Conservation (phyloP, 2,113 vertebrate species). For the Delphinapterus leucas region DNA sequence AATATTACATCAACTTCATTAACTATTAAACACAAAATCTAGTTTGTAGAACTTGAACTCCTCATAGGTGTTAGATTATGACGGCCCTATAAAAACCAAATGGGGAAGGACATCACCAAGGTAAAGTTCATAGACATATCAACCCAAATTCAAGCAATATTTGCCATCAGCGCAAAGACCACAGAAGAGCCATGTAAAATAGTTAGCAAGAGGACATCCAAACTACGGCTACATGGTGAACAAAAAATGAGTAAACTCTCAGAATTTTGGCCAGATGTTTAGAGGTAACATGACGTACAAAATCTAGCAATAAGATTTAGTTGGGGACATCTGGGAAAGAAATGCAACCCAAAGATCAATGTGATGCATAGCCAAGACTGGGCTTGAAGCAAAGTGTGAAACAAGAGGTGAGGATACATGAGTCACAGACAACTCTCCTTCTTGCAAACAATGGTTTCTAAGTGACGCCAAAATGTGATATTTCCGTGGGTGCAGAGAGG, state of each 20-base stretch:
- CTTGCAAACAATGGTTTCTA: conserved; percentile 49
- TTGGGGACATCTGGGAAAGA: not conserved
- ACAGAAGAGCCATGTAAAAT: not conserved
- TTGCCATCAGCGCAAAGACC: not conserved
- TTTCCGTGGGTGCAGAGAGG: not conserved
- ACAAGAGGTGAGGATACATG: conserved; percentile 23
- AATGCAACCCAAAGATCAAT: not conserved
- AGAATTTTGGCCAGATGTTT: not conserved
- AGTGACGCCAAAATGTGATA: conserved; percentile 30
- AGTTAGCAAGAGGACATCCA: not conserved
- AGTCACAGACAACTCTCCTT: conserved; percentile 16
- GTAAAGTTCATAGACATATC: not conserved
- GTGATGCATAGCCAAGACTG: not conserved
- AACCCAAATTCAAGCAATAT: not conserved
- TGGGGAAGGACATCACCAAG: not conserved
- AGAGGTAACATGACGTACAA: not conserved
- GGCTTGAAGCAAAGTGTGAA: not conserved
- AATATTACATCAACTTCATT: not conserved
- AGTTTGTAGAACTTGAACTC: not conserved
- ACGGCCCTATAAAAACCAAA: not conserved
- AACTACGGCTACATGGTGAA: not conserved
- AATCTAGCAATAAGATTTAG: not conserved
- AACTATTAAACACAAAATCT: not conserved
- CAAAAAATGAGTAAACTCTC: not conserved
- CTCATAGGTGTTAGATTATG: not conserved